Evolutionary conservation across 92 coral and sea anemone genomes (phyloP), one percentile per base, ranked within the genome.

Genomic region (Epizoanthus scotinus): DNA sequence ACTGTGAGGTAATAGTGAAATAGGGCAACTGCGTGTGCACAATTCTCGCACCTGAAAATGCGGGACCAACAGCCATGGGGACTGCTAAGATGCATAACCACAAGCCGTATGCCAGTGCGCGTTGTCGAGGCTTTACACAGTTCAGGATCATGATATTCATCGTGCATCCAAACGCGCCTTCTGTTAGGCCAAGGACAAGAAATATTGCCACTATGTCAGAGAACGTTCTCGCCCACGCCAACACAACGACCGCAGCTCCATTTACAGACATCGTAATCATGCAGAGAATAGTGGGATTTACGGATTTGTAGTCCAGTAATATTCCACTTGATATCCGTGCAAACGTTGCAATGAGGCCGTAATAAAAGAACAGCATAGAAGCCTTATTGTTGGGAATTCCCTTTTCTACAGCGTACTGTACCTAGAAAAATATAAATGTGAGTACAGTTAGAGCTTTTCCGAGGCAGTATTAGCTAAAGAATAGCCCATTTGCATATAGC

Each of bases 381-480:
- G 81, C 63, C 17, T 75, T 75, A 28, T 40, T 49, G 22, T 68
- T 75, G 69, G 81, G 12, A 36, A 75, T 59, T 59, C 81, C 81
- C 44, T 44, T 75, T 36, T 75, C 67, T 28, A 26, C 38, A 13
- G 81, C 81, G 59, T 38, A 75, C 68, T 75, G 81, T 17, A 59
- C 81, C 81, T 75, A 53, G 24, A 59, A 38, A 75, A 34, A 19
- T 0, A 12, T 40, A 18, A 15, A 17, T 38, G 50, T 44, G 14
- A 44, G 52, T 44, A 12, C 52, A 1, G 52, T 44, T 44, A 44
- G 52, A 44, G 14, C 52, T 15, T 12, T 44, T 44, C 52, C 1
- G 9, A 44, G 1, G 52, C 50, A 42, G 6, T 34, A 34, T 3
- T 34, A 34, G 5, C 40, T 34, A 34, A n/a, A n/a, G n/a, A n/a